Conservation (phyloP, 1,140 invertebrate species). For the Drosophila tsacasi region DNA sequence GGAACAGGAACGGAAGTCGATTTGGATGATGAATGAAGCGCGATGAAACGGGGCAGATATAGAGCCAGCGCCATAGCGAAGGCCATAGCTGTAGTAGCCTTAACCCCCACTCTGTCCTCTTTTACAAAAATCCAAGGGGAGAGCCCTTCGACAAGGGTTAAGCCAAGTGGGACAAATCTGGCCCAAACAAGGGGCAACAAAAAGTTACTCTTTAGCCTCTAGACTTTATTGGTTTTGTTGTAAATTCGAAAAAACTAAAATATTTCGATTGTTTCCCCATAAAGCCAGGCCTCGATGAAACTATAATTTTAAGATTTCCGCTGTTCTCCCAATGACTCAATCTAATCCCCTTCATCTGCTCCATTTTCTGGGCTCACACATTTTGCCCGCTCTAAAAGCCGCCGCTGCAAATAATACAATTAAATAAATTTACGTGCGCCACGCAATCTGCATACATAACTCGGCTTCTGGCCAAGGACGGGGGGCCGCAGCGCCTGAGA, state of each 20-base stretch:
- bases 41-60: slow-evolving; percentile 74
- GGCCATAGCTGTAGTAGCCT: neutral
- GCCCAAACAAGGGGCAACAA: neutral
- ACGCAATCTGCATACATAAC: slow-evolving; percentile 81
- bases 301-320: neutral
- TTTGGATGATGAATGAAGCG: slow-evolving; percentile 80
- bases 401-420: slow-evolving; percentile 62
- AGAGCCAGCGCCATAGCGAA: neutral
- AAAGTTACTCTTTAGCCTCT: neutral
- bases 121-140: neutral
- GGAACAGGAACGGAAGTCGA: slow-evolving; percentile 71
- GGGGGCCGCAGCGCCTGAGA: slow-evolving; percentile 49
- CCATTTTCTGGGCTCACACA: slow-evolving; percentile 15
- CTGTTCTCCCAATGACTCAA: slow-evolving; percentile 4
- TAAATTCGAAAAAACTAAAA: neutral
- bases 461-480: slow-evolving; percentile 14
- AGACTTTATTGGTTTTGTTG: neutral
- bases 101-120: neutral
- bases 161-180: neutral
- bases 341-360: slow-evolving; percentile 2
- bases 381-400: slow-evolving; percentile 37
- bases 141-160: slow-evolving; percentile 1
- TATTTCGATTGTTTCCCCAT: neutral
- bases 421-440: slow-evolving; percentile 78
- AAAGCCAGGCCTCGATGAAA: no score